Evolutionary conservation across 2,113 vertebrate genomes (phyloP), one percentile per base, ranked within the genome.

Genomic region (Polypterus senegalus): DNA sequence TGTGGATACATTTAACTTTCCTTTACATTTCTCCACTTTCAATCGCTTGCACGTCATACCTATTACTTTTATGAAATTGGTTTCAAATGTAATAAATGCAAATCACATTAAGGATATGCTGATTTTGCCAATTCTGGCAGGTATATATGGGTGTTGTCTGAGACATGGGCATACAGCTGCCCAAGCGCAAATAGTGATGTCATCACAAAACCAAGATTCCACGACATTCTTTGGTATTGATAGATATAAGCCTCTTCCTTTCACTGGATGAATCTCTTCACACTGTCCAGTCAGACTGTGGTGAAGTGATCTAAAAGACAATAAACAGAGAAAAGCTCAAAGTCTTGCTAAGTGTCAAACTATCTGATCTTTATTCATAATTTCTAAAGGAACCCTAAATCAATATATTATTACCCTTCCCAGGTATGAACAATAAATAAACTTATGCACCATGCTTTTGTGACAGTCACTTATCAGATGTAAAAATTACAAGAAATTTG

Each of bases 71-170:
- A 10, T 58, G 6, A 57, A 6, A 44, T 7, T 8, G 5, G 11
- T 7, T 1, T 44, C 54, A 3, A 44, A 44, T 8, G 9, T 44
- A 45, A 7, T n/a, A 48, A 7, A 10, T 5, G 43, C 55, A 4
- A 5, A 4, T 9, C 3, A 46, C 46, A 6, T 10, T 54, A 80
- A 80, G 74, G 80, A 82, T 82, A 82, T 76, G 53, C 74, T 76
- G 66, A 71, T 51, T 5, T 68, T 69, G 48, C 69, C 62, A 58
- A 82, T 64, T 45, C 53, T 65, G 9, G 52, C 59, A 46, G 45
- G 47, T 11, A 72, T 64, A 61, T 55, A 67, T 52, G 73, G 69
- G 48, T 62, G 69, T 53, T 47, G 10, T 61, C 69, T 66, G 1
- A 53, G 67, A 63, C 66, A 75, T 44, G 76, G 77, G 44, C 77